phyloP scores from a whole-genome alignment of 2,113 vertebrate genomes.

The Alectura lathami region DNA sequence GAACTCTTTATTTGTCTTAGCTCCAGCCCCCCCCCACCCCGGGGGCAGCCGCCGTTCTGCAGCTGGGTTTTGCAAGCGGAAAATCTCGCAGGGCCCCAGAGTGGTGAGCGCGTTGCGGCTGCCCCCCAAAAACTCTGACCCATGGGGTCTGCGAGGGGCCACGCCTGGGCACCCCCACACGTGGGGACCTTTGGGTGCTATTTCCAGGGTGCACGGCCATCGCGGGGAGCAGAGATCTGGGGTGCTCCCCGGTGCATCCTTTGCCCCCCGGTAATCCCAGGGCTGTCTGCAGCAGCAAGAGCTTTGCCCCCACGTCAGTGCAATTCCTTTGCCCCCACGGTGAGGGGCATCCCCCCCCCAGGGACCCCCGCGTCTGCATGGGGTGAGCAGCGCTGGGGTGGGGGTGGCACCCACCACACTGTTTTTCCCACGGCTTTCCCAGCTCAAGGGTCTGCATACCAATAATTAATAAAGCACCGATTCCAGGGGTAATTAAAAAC shows the following conservation, averaged over 20 bases:
- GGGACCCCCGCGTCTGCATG: background rate
- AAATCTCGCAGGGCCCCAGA: background rate
- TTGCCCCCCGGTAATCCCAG: background rate
- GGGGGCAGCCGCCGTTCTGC: background rate
- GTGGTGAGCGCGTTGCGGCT: fast-evolving
- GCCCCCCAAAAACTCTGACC: fast-evolving
- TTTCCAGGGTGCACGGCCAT: fast-evolving
- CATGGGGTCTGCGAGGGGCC: background rate
- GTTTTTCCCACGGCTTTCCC: background rate
- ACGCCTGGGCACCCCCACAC: background rate
- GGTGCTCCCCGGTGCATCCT: background rate
- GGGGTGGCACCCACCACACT: background rate
- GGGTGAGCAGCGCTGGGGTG: background rate
- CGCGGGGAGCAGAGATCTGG: background rate
- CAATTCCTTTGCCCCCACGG: too few relatives aligned
- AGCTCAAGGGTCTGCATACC: background rate
- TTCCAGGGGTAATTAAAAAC: background rate
- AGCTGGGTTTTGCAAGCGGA: background rate
- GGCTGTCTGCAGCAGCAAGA: background rate
- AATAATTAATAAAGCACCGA: background rate
- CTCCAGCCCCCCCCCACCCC: background rate
- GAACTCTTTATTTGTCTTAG: constrained; percentile 89
- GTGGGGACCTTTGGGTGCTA: background rate
- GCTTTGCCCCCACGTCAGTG: too few relatives aligned
- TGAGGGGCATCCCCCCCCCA: background rate